Conservation (phyloP, 2,888 invertebrate genomes). For the Cyclophora punctaria region DNA sequence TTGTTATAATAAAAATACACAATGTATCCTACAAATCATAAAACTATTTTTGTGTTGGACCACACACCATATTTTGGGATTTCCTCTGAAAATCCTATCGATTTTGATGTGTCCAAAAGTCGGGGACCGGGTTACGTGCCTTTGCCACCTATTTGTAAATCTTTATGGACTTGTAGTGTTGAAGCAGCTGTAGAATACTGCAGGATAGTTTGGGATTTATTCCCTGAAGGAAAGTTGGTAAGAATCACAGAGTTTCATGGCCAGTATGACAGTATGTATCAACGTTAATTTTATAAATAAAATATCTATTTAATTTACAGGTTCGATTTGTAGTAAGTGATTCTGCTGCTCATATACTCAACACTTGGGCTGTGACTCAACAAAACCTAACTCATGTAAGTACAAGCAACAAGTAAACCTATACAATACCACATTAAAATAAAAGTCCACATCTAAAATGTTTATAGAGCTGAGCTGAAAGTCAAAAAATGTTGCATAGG, state of each 20-base stretch:
- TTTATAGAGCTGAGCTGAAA: no score
- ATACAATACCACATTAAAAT: neutral
- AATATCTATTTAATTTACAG: constrained; percentile 42
- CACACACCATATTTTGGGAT: constrained; percentile 94
- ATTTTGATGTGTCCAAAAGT: constrained; percentile 85
- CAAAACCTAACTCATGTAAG: constrained; percentile 91
- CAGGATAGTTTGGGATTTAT: constrained; percentile 97
- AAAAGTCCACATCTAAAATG: no score
- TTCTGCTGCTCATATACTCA: constrained; percentile 87
- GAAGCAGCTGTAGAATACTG: constrained; percentile 97
- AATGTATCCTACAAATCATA: constrained; percentile 88
- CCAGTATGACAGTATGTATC: neutral
- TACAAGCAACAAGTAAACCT: constrained; percentile 14
- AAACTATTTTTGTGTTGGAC: constrained; percentile 96
- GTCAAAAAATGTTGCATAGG: no score
- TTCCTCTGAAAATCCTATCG: constrained; percentile 86
- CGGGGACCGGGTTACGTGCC: constrained; percentile 83
- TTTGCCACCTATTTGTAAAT: constrained; percentile 90
- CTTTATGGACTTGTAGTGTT: constrained; percentile 96
- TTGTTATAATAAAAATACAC: neutral
- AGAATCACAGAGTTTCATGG: constrained; percentile 15
- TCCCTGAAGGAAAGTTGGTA: constrained; percentile 91
- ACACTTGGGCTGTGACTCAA: constrained; percentile 87
- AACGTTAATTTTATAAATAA: neutral
- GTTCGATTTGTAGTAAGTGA: constrained; percentile 92